Base-by-base conservation (phyloP, 2,113 vertebrate species). In the Sander vitreus region DNA sequence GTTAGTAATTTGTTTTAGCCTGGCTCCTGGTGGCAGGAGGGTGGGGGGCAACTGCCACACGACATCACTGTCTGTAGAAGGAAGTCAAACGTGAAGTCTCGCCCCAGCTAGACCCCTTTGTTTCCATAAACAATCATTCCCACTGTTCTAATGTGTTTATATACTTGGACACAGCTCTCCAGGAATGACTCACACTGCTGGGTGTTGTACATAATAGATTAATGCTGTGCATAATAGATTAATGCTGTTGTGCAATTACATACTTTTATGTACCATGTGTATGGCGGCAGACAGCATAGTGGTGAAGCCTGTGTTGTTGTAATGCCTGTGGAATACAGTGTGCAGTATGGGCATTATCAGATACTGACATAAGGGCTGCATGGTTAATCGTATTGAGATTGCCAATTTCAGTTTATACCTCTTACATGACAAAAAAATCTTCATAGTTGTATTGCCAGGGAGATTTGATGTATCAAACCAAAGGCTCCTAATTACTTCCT, bases 51-150 rank as follows among this genome's bases (percentile, higher is more conserved):
- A 66, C 87, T 94, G 88, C 88, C 86, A 92, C 83, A 70, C 57
- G 1, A 80, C 80, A 87, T 93, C 80, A 88, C 45, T 48, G 67
- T 92, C 87, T 76, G 64, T 59, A 47, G 62, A 86, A 85, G 88
- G 75, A 93, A 93, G 85, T 92, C 79, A 89, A 80, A 85, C 81
- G 78, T 91, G 81, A 92, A 92, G 79, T 88, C 80, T 73, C 16
- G n/a, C 67, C 76, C 63, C 9, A 36, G 66, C 68, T 70, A 82
- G 84, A 77, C 76, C 65, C 72, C 79, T 90, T 88, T 90, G 76
- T 88, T 93, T 89, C 85, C 75, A 57, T 30, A 51, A 74, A 92
- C 88, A 88, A 65, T 78, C 53, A 76, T 43, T 58, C 50, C 50
- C 2, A 65, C 71, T 88, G 76, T 89, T 72, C 23, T 39, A 12